phyloP scores from a whole-genome alignment of 2,113 vertebrate genomes.

The Platysteira castanea region DNA sequence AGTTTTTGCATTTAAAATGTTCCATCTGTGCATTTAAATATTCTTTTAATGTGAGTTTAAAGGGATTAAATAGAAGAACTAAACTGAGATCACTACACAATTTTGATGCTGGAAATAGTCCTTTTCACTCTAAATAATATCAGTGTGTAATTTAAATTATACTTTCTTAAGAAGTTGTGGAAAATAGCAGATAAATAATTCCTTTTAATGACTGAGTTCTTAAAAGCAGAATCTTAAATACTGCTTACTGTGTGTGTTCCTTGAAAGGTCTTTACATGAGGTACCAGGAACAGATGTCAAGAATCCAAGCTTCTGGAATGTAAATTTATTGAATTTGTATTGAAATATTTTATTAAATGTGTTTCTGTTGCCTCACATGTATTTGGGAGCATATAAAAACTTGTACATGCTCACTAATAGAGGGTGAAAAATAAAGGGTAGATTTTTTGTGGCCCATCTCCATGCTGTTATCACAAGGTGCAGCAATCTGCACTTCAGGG shows the following conservation, averaged over 20 bases:
- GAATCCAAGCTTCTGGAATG: neutral
- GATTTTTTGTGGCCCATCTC: neutral
- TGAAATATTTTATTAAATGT: neutral
- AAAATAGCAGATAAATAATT: neutral
- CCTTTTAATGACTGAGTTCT: neutral
- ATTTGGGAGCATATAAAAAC: neutral
- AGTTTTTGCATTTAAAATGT: neutral
- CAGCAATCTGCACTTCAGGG: neutral
- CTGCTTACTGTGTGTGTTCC: neutral
- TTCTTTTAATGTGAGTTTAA: neutral
- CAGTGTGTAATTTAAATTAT: neutral
- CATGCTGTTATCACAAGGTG: neutral
- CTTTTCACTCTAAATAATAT: neutral
- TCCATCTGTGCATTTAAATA: neutral
- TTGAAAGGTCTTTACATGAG: neutral
- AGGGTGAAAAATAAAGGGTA: neutral
- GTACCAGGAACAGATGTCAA: neutral
- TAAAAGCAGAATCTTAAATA: neutral
- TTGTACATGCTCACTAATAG: rapidly evolving
- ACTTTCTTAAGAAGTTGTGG: neutral
- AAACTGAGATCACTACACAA: neutral
- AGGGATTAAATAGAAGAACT: neutral
- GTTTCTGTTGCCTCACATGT: neutral
- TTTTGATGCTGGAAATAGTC: neutral
- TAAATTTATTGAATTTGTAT: neutral